phyloP scores from a whole-genome alignment of 2,797 vertebrate species.

The Alosa sapidissima region DNA sequence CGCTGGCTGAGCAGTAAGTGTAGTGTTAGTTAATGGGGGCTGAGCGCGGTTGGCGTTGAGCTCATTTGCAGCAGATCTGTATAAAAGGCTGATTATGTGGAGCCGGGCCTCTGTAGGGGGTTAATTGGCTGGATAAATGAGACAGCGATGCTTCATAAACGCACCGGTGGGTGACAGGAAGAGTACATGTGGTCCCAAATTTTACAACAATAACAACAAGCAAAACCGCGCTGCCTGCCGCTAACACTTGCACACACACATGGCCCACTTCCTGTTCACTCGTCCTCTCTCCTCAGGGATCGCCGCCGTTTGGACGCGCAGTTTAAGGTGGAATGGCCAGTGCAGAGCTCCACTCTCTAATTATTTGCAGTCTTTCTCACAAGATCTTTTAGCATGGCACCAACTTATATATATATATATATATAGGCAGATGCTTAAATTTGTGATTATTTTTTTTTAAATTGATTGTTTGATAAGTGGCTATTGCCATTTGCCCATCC shows the following conservation, averaged over 20 bases:
- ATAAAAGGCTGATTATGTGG: conserved; percentile 11
- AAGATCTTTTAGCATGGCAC: background rate
- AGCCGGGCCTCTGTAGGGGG: conserved; percentile 24
- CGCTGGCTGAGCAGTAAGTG: conserved; percentile 16
- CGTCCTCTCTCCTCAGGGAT: conserved; percentile 5
- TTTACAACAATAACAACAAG: conserved; percentile 54
- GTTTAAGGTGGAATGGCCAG: conserved; percentile 15
- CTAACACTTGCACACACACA: conserved; percentile 45
- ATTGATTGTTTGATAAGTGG: background rate
- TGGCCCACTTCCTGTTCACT: conserved; percentile 37
- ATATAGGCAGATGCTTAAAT: background rate
- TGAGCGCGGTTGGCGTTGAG: conserved; percentile 11
- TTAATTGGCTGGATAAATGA: conserved; percentile 28
- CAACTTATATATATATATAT: background rate
- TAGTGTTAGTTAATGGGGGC: conserved; percentile 20
- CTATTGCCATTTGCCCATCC: background rate
- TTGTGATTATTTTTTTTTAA: background rate
- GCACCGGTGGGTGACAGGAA: conserved; percentile 53
- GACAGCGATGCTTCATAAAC: conserved; percentile 45
- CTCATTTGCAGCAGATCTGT: conserved; percentile 18
- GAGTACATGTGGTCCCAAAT: conserved; percentile 57
- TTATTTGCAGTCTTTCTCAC: background rate
- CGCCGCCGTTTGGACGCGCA: background rate
- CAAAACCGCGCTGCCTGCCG: conserved; percentile 39
- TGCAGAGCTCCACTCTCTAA: background rate